Evolutionary conservation across 2,113 vertebrate species (phyloP).

Genomic region (human): DNA sequence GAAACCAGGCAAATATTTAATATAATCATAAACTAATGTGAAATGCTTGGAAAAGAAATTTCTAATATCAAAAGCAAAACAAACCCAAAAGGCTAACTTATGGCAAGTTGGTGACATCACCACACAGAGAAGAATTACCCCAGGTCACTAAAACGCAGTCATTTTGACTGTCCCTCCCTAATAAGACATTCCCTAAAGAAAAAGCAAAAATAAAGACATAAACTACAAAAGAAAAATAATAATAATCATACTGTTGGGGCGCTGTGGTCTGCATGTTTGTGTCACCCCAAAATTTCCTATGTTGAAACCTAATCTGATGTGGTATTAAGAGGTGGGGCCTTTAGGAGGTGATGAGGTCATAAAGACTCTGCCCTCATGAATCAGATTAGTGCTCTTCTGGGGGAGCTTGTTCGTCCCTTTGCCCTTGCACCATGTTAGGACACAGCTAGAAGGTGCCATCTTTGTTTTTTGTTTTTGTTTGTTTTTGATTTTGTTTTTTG

Average conservation of each 20-base stretch:
- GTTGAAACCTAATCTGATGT: not conserved
- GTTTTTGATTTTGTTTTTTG: too few relatives aligned
- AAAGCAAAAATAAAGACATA: not conserved
- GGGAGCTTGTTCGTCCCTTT: not conserved
- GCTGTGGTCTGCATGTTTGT: not conserved
- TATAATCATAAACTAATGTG: not conserved
- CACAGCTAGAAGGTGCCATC: not conserved
- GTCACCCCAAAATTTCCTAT: not conserved
- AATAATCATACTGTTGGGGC: not conserved
- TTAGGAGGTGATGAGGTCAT: too few relatives aligned
- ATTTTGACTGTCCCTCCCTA: not conserved
- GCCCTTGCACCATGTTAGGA: not conserved
- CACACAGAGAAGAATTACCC: not conserved
- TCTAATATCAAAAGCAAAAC: slow-evolving; percentile 26
- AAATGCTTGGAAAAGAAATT: not conserved
- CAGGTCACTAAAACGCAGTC: not conserved
- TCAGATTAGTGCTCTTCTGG: not conserved
- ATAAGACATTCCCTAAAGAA: not conserved
- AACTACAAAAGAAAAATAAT: not conserved
- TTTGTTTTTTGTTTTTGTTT: too few relatives aligned
- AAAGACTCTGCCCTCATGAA: not conserved
- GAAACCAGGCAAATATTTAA: not conserved
- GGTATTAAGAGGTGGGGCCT: not conserved
- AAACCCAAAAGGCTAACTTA: not conserved
- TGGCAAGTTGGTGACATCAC: not conserved